Evolutionary conservation across 2,888 invertebrate species (phyloP).

Genomic region (Heliconius hortense): DNA sequence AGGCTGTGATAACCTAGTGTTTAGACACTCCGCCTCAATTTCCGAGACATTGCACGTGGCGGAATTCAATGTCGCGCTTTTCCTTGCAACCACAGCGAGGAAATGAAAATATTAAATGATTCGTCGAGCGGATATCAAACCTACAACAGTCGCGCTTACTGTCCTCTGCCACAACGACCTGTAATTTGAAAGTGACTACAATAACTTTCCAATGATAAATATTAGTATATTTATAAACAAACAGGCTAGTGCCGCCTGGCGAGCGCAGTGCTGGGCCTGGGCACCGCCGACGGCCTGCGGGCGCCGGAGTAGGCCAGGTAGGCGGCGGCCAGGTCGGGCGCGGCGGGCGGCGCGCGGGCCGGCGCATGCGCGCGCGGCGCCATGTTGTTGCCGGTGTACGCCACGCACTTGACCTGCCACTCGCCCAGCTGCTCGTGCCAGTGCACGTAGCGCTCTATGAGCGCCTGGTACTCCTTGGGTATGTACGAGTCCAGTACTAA

Average conservation of each 20-base stretch:
- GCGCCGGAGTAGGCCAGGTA: slow-evolving; percentile 63
- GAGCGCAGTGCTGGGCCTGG: slow-evolving; percentile 74
- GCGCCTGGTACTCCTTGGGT: slow-evolving; percentile 95
- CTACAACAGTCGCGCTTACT: not conserved
- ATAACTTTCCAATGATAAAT: not conserved
- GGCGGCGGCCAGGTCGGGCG: slow-evolving; percentile 68
- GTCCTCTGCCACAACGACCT: not conserved
- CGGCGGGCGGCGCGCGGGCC: slow-evolving; percentile 48
- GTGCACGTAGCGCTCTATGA: slow-evolving; percentile 94
- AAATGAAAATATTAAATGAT: not conserved
- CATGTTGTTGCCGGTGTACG: slow-evolving; percentile 99
- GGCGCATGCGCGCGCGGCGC: slow-evolving; percentile 43
- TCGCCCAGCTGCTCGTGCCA: slow-evolving; percentile 99
- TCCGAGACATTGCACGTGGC: no score
- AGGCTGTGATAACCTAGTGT: no score
- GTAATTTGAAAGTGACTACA: not conserved
- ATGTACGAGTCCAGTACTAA: slow-evolving; percentile 96
- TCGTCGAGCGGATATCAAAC: not conserved
- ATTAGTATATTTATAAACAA: not conserved
- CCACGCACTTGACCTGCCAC: slow-evolving; percentile 98
- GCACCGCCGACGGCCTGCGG: slow-evolving; percentile 68
- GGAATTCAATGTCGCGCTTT: no score
- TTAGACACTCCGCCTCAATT: no score
- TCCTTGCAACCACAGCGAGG: not conserved
- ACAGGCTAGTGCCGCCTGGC: slow-evolving; percentile 56